Evolutionary conservation across 2,113 vertebrate genomes (phyloP).

Genomic region (Anarhynchus alexandrinus): DNA sequence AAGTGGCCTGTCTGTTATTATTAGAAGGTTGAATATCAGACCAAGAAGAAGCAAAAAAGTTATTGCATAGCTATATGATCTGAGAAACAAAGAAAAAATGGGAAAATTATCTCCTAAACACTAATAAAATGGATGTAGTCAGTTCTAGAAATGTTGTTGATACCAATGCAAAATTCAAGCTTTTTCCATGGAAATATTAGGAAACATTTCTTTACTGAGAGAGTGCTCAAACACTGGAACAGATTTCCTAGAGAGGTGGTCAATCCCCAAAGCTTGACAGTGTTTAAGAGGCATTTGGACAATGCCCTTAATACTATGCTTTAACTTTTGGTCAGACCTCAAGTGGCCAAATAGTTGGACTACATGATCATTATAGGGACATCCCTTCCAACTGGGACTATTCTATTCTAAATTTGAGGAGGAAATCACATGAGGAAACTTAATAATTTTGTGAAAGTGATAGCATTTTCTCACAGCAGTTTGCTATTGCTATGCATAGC

Average conservation of each 20-base stretch:
- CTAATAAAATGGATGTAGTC: not conserved
- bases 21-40: not conserved
- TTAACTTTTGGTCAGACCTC: not conserved
- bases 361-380: fast-evolving
- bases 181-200: not conserved
- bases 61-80: not conserved
- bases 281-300: not conserved
- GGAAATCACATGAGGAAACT: not conserved
- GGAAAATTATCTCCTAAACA: not conserved
- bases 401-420: not conserved
- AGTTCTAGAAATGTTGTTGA: not conserved
- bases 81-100: not conserved
- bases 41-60: not conserved
- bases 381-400: not conserved
- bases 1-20: not conserved
- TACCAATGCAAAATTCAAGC: not conserved
- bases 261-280: not conserved
- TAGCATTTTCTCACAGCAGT: not conserved
- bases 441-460: not conserved
- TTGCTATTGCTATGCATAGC: not conserved
- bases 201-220: not conserved
- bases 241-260: not conserved
- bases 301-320: not conserved
- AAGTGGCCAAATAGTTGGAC: too few relatives aligned
- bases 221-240: too few relatives aligned